Evolutionary conservation across 2,888 invertebrate genomes (phyloP).

Genomic region (Taenaris catops): DNA sequence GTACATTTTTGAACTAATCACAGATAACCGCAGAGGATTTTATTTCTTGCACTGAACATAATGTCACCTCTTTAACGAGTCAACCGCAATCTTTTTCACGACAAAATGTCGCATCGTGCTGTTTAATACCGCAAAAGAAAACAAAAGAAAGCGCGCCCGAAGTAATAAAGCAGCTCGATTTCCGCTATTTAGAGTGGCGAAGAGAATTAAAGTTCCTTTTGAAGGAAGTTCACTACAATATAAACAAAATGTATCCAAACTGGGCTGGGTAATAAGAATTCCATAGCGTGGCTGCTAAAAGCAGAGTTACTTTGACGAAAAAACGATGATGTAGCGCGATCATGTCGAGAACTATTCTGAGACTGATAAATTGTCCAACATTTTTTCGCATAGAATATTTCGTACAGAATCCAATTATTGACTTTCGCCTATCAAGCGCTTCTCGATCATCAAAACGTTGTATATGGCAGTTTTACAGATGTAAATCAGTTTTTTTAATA

Average conservation of each 20-base stretch:
- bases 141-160: slow-evolving; percentile 54
- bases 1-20: too few relatives aligned
- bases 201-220: slow-evolving; percentile 66
- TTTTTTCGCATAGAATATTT: slow-evolving; percentile 65
- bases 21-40: slow-evolving; percentile 7
- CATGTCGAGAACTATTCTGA: too few relatives aligned
- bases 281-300: slow-evolving; percentile 44
- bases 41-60: slow-evolving; percentile 16
- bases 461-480: too few relatives aligned
- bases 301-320: slow-evolving; percentile 52
- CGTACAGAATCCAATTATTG: slow-evolving; percentile 57
- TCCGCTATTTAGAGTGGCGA: slow-evolving; percentile 52
- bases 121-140: slow-evolving; percentile 61
- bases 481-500: too few relatives aligned
- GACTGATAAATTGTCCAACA: slow-evolving; percentile 67
- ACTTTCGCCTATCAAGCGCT: slow-evolving; percentile 45
- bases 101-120: slow-evolving; percentile 52
- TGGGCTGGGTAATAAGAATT: slow-evolving; percentile 62
- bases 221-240: slow-evolving; percentile 55
- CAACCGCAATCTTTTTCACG: slow-evolving; percentile 43
- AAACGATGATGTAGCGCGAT: slow-evolving; percentile 71
- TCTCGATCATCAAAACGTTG: neutral
- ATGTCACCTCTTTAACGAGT: slow-evolving; percentile 25
- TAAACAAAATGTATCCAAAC: slow-evolving; percentile 55
- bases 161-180: slow-evolving; percentile 64